Percentiles rank a stretch among this genome's conserved stretches.
These are phyloP conservation scores for Brenthis hecate DNA, from an alignment of 2,888 invertebrate species.

Conservation along the genomic window DNA sequence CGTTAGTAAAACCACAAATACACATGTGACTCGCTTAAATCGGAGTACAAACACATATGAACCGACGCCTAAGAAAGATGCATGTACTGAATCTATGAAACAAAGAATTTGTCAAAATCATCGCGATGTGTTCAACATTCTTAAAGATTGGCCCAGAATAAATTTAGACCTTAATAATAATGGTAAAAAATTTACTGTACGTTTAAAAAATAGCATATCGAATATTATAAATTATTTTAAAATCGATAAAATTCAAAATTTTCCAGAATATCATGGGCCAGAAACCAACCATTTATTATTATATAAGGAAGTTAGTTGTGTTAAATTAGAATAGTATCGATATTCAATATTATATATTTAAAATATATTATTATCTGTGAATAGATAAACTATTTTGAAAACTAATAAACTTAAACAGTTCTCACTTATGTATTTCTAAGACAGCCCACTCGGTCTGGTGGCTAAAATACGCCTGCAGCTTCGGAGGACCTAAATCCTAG, in stretches of 20 bases:
- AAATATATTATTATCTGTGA: too few species aligned
- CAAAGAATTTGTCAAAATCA: slow-evolving; percentile 55
- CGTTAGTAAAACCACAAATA: slow-evolving; percentile 52
- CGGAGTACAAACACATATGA: slow-evolving; percentile 44
- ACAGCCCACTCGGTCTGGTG: too few species aligned
- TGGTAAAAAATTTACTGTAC: slow-evolving; percentile 32
- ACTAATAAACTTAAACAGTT: too few species aligned
- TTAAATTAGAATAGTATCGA: slow-evolving; percentile 29
- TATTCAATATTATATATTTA: too few species aligned
- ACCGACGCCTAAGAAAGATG: slow-evolving; percentile 45
- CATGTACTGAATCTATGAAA: slow-evolving; percentile 46
- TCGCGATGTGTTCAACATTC: slow-evolving; percentile 45
- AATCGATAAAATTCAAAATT: slow-evolving; percentile 58
- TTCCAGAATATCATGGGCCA: slow-evolving; percentile 47
- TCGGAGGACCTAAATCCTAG: too few species aligned
- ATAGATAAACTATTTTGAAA: too few species aligned
- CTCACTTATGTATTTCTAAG: too few species aligned
- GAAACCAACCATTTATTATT: slow-evolving; percentile 48
- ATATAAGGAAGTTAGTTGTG: slow-evolving; percentile 48
- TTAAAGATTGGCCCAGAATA: slow-evolving; percentile 49
- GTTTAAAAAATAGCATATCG: slow-evolving; percentile 45
- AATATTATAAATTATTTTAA: slow-evolving; percentile 49
- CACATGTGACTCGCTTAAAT: slow-evolving; percentile 42
- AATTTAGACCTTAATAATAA: slow-evolving; percentile 24
- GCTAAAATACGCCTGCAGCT: too few species aligned